Conservation (phyloP, 2,888 invertebrate genomes). For the Scotopteryx bipunctaria region DNA sequence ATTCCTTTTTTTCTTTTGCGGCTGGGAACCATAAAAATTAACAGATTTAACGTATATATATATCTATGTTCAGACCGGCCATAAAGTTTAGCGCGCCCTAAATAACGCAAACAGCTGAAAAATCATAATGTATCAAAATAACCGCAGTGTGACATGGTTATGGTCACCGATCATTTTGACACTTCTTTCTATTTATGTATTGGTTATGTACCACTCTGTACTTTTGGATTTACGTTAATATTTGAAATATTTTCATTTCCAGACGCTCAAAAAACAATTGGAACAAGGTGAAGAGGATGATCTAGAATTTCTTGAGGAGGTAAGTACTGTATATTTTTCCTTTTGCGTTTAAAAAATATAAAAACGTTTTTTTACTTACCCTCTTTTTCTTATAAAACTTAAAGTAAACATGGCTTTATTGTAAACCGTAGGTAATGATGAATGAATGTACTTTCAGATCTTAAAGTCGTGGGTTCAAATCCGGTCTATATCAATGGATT, state of each 20-base stretch:
- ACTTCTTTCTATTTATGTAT: constrained; percentile 1
- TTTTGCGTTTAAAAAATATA: too few species aligned
- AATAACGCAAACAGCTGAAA: constrained; percentile 27
- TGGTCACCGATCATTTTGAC: constrained; percentile 12
- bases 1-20: too few species aligned
- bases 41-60: too few species aligned
- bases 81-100: constrained; percentile 10
- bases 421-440: too few species aligned
- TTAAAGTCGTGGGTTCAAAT: too few species aligned
- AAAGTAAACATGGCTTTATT: too few species aligned
- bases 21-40: too few species aligned
- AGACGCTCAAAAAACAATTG: constrained; percentile 74
- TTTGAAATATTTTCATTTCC: constrained; percentile 35
- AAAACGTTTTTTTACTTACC: too few species aligned
- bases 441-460: too few species aligned
- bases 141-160: constrained; percentile 20
- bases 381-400: too few species aligned
- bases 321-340: constrained; percentile 40
- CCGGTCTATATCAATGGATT: too few species aligned
- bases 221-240: background rate
- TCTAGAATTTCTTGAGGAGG: constrained; percentile 66
- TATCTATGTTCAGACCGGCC: constrained; percentile 1
- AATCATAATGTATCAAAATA: constrained; percentile 24
- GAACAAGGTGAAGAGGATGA: constrained; percentile 72
- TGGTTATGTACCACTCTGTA: background rate